Evolutionary conservation across 1,140 invertebrate genomes (phyloP).

Genomic region (Achroia grisella): DNA sequence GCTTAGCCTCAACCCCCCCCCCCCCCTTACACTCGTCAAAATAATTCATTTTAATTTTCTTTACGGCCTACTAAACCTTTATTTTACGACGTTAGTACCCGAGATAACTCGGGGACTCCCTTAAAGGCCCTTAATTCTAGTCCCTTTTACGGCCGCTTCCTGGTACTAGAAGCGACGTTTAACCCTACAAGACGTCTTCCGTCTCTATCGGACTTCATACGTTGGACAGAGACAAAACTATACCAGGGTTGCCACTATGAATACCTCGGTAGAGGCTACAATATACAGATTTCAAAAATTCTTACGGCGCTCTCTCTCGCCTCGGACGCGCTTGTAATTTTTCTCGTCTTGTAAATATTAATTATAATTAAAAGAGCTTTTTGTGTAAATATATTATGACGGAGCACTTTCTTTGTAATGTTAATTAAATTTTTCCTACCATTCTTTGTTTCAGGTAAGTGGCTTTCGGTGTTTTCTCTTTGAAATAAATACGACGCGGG

Average conservation of each 20-base stretch:
- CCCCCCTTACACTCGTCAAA: slow-evolving; percentile 63
- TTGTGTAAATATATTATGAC: slow-evolving; percentile 60
- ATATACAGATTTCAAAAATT: slow-evolving; percentile 16
- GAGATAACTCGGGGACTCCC: slow-evolving; percentile 66
- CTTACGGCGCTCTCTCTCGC: slow-evolving; percentile 4
- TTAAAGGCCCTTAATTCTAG: slow-evolving; percentile 44
- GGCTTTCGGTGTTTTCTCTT: slow-evolving; percentile 42
- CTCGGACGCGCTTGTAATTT: slow-evolving; percentile 15
- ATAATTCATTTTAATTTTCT: slow-evolving; percentile 74
- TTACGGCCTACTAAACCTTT: slow-evolving; percentile 70
- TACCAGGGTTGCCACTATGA: too few species aligned
- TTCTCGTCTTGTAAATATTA: slow-evolving; percentile 59
- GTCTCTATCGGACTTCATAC: neutral
- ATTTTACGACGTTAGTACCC: slow-evolving; percentile 59
- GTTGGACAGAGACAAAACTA: neutral
- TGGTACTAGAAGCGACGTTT: slow-evolving; percentile 4
- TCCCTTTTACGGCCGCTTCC: slow-evolving; percentile 28
- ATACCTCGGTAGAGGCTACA: neutral
- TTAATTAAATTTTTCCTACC: slow-evolving; percentile 59
- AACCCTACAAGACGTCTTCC: slow-evolving; percentile 2
- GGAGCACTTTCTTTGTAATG: slow-evolving; percentile 53
- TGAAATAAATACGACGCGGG: slow-evolving; percentile 7
- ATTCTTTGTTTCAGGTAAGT: slow-evolving; percentile 63
- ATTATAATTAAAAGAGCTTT: slow-evolving; percentile 63
- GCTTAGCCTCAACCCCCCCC: slow-evolving; percentile 35